Evolutionary conservation across 92 coral and sea anemone genomes (phyloP), one percentile per base, ranked within the genome.

Genomic region (Montipora capitata): DNA sequence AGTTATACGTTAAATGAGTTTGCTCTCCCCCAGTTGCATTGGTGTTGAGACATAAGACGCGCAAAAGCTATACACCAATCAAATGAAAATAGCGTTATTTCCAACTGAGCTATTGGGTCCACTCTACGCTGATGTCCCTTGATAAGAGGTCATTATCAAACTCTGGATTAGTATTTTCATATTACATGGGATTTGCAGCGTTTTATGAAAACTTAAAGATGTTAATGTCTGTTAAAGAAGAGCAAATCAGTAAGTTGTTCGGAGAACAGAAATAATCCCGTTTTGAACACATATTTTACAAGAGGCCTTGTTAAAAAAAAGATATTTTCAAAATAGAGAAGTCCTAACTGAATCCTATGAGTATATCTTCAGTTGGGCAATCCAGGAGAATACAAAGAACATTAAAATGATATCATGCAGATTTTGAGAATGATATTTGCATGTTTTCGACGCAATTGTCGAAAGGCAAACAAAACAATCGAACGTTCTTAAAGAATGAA

Each of bases 61-160:
- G 7, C 81, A 0, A 48, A 77, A 57, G 40, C 15, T 62, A 78
- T 78, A 43, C 10, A 49, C 45, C 41, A 66, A 40, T 42, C 10
- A 42, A 64, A 51, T 15, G 15, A 39, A 39, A 35, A 35, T 35
- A 11, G 6, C 14, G 10, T 35, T 38, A 35, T 4, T 65, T 65
- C 71, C 71, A 65, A 18, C 71, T 10, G 67, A 15, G 82, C 3
- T 17, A 42, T 49, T 52, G 51, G 6, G 8, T 0, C 10, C 45
- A 11, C 39, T 2, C 64, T 18, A 74, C 27, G 58, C 15, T 39
- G 54, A 14, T 14, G 8, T 4, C 67, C 40, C 15, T 18, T 51
- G 54, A 81, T 81, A 41, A 51, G 12, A 77, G 71, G 76, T 52
- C 40, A 40, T 54, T 7, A 79, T n/a, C 15, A 39, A 67, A 35